Base-by-base conservation (phyloP, 2,888 invertebrate species). In the Drosophila longiperda region DNA sequence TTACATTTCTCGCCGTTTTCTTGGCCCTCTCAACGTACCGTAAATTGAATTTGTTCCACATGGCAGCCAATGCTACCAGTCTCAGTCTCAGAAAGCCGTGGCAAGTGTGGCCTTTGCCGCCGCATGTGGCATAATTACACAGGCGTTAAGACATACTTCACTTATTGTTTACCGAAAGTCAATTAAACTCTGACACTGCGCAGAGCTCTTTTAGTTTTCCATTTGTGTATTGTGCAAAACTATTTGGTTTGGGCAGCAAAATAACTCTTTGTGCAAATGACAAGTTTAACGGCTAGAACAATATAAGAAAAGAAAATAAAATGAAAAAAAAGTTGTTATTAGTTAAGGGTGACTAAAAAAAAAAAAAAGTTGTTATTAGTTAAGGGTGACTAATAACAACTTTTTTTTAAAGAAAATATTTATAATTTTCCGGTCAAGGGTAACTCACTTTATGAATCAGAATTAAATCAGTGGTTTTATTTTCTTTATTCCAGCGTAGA, bases 41-140 rank as follows among this genome's bases (percentile, higher is more conserved):
- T 36, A 75, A 84, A 84, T 84, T 85, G 77, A 89, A 85, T 89
- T 89, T 78, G 60, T 73, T 68, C 58, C 82, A 77, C 64, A 38
- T 68, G 82, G 62, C 73, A 68, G 61, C 50, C 49, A 53, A 40
- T 38, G 29, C 52, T 55, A 38, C 11, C 38, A 48, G 33, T 32
- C 34, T 58, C 8, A 38, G 23, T 54, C 53, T 12, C 11, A 17
- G 34, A 17, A 23, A 23, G 36, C n/a, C 36, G 7, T 64, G 17
- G 54, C 63, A 66, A 54, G 80, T 68, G 80, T 66, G 45, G 45
- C 48, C 40, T 69, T 69, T 65, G 62, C 71, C 85, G 68, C 90
- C 80, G 60, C 80, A 80, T 89, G 90, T 88, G 90, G 83, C 70
- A 74, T 85, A 85, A 85, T 85, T 87, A 85, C 77, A 89, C 77